These are phyloP conservation scores for Pseudochirops corinnae DNA, from an alignment of 2,797 vertebrate genomes.

Conservation along the genomic window DNA sequence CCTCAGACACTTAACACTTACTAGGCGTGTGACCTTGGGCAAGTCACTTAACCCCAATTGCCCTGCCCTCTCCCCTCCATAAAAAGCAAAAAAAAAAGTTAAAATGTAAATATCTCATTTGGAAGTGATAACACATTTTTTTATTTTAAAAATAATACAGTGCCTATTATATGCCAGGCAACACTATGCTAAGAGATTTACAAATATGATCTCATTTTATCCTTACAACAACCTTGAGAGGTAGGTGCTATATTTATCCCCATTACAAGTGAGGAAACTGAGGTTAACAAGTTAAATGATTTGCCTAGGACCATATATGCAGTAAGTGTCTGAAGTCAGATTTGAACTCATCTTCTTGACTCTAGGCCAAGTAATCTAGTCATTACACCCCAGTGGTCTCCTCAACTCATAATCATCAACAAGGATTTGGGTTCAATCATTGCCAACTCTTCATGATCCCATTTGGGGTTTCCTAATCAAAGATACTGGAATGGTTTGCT, in stretches of 20 bases:
- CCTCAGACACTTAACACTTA: no score
- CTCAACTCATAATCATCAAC: not conserved
- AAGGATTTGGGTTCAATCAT: not conserved
- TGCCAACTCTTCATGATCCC: not conserved
- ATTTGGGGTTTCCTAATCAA: not conserved
- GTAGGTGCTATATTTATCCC: not conserved
- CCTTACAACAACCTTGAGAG: not conserved
- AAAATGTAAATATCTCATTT: slow-evolving; percentile 8
- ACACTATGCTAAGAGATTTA: not conserved
- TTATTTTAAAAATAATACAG: not conserved
- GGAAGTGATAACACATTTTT: slow-evolving; percentile 28
- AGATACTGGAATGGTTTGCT: not conserved
- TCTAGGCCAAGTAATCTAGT: not conserved
- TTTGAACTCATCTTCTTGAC: not conserved
- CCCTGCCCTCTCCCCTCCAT: no score
- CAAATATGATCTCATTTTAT: not conserved
- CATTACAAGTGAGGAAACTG: not conserved
- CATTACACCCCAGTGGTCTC: not conserved
- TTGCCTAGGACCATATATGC: not conserved
- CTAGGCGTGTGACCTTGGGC: no score
- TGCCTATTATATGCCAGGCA: not conserved
- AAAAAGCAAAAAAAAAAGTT: no score
- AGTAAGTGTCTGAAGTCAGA: not conserved
- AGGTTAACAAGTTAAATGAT: not conserved
- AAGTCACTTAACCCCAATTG: no score